phyloP scores from a whole-genome alignment of 2,113 vertebrate genomes.

The Cynocephalus volans region DNA sequence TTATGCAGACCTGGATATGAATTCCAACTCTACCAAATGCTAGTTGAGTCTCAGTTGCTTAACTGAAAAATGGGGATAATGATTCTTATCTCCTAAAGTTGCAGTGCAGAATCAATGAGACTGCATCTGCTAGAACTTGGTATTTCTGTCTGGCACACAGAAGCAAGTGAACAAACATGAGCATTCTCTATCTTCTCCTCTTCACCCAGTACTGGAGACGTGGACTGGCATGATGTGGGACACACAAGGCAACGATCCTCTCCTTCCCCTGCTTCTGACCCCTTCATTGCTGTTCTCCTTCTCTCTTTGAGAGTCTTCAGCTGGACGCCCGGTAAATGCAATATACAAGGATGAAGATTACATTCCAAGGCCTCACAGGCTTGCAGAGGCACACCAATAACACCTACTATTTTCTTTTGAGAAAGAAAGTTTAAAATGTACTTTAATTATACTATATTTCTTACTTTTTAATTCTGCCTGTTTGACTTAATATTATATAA shows the following conservation, averaged over 20 bases:
- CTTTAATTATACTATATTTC: not conserved
- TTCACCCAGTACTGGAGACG: not conserved
- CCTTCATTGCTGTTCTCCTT: not conserved
- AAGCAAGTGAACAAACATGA: not conserved
- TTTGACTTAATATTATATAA: not conserved
- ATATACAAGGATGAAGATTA: not conserved
- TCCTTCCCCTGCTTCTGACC: not conserved
- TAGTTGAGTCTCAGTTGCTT: not conserved
- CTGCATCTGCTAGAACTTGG: not conserved
- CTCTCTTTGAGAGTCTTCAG: not conserved
- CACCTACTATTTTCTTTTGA: not conserved
- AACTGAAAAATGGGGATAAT: not conserved
- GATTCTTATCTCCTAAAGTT: not conserved
- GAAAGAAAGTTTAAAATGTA: not conserved
- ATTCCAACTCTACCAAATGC: not conserved
- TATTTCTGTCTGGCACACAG: not conserved
- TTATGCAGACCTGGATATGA: not conserved
- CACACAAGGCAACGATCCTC: not conserved
- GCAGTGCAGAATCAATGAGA: not conserved
- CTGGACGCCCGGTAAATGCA: not conserved
- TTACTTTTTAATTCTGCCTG: slow-evolving; percentile 48
- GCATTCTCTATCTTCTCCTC: not conserved
- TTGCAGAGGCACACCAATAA: not conserved
- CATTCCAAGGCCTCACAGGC: not conserved
- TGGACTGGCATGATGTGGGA: not conserved